Percentiles rank a stretch among this genome's conserved stretches.
Conservation (phyloP, 2,797 vertebrate species). For the Hydrolagus colliei region DNA sequence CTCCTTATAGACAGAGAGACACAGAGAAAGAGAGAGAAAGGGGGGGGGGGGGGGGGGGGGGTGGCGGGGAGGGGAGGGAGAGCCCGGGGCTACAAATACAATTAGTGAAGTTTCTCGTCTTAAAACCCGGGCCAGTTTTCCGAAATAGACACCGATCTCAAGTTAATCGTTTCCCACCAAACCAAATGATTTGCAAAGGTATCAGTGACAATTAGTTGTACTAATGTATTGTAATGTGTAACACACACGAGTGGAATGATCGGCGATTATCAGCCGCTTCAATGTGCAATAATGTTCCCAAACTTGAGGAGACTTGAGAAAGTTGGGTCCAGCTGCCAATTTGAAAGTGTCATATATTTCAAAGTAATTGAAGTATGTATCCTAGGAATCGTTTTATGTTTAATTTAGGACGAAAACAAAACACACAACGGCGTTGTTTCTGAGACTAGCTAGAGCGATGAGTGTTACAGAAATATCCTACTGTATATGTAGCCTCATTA, state of each 20-base stretch:
- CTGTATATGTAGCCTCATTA: conserved; percentile 3
- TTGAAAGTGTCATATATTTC: background rate
- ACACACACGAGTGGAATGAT: background rate
- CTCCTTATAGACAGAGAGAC: conserved; percentile 33
- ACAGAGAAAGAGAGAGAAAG: background rate
- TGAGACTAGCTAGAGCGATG: background rate
- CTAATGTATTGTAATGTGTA: background rate
- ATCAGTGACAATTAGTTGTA: background rate
- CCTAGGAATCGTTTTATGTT: background rate
- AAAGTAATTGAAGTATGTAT: background rate
- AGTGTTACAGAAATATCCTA: conserved; percentile 4
- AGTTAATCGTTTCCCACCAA: background rate
- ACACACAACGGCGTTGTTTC: background rate
- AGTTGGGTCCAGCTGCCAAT: no score
- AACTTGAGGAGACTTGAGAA: no score
- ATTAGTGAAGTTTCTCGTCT: conserved; percentile 28
- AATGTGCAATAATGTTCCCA: background rate
- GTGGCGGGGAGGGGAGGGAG: no score
- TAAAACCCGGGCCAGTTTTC: background rate
- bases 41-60: no score
- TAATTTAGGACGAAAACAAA: background rate
- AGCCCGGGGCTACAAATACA: conserved; percentile 18
- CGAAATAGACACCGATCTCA: conserved; percentile 6
- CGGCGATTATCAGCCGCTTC: background rate
- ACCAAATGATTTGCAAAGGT: no score